Percentiles rank a stretch among this genome's conserved stretches.
These are phyloP conservation scores for Lamellibrachia satsuma DNA, from an alignment of 2,888 invertebrate genomes.

Conservation along the genomic window DNA sequence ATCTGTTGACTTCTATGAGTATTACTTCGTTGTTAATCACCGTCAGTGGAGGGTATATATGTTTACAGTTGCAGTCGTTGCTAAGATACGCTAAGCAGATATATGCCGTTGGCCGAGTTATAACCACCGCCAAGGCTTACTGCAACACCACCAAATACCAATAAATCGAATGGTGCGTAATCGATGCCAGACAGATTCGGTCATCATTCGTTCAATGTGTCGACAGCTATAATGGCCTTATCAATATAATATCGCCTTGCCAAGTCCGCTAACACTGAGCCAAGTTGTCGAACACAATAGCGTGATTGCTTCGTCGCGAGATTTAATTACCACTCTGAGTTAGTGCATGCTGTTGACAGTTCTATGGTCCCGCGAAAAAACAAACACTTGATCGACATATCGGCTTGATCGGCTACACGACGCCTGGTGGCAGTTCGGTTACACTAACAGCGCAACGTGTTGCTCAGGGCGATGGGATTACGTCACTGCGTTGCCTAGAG, in stretches of 20 bases:
- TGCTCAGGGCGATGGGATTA: background rate
- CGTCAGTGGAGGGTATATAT: background rate
- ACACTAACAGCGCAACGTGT: background rate
- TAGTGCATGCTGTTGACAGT: background rate
- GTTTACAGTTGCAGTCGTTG: conserved; percentile 2
- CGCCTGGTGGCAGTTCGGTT: background rate
- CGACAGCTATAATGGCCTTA: background rate
- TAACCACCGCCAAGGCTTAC: background rate
- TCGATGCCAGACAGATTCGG: conserved; percentile 4
- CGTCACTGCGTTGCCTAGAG: background rate
- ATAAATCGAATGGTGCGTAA: background rate
- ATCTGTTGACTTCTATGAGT: background rate
- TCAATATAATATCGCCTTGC: background rate
- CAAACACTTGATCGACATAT: background rate
- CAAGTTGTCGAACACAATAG: background rate
- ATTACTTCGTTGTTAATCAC: background rate
- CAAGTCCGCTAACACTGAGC: background rate
- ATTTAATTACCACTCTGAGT: background rate
- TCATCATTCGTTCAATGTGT: background rate
- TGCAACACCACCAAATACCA: background rate
- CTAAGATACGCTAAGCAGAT: background rate
- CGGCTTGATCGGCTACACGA: background rate
- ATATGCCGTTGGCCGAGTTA: background rate
- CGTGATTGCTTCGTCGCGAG: background rate
- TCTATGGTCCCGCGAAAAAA: background rate